Base-by-base conservation (phyloP, 1,140 invertebrate species). In the Bombus confusus region DNA sequence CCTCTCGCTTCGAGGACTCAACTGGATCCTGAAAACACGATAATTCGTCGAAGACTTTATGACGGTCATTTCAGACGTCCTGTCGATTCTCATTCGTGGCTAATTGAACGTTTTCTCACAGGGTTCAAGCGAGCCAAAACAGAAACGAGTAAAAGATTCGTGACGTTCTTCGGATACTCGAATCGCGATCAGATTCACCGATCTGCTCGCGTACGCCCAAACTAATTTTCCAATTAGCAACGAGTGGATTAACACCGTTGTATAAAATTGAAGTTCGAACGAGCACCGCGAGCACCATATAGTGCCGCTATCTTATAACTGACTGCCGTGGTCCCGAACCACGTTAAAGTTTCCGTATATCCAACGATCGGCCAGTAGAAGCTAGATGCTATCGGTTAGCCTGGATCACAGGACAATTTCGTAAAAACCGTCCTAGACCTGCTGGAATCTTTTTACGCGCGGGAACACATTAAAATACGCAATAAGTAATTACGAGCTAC, bases 101-200 rank as follows among this genome's bases (percentile, higher is more conserved):
- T 94, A 95, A 94, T 93, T 94, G 93, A 94, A 93, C 90, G 89
- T 93, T 93, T 94, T 94, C 93, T 94, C 93, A 94, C 93, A 93
- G 88, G 88, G 39, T 86, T 72, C 87, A 80, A 86, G 59, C 87
- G 72, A 87, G n/a, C 59, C n/a, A 43, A 52, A 47, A 41, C 41
- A 18, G 37, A 59, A 43, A 91, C 77, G 89, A 69, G 78, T 77
- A 90, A 88, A 88, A 77, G 57, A 47, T 43, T 9, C 12, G 68
- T n/a, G 69, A 75, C 75, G 52, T 75, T 78, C 39, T 39, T 47
- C 57, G 78, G 57, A 37, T 31, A 64, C 41, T 78, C 37, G 59
- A 62, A n/a, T 79, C 52, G 82, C 59, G 84, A 86, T 83, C 72
- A 47, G 62, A 31, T 41, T 64, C 79, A 18, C 13, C 79, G 77